Base-by-base conservation (phyloP, 2,797 vertebrate species). In the Sebastes oblongus region DNA sequence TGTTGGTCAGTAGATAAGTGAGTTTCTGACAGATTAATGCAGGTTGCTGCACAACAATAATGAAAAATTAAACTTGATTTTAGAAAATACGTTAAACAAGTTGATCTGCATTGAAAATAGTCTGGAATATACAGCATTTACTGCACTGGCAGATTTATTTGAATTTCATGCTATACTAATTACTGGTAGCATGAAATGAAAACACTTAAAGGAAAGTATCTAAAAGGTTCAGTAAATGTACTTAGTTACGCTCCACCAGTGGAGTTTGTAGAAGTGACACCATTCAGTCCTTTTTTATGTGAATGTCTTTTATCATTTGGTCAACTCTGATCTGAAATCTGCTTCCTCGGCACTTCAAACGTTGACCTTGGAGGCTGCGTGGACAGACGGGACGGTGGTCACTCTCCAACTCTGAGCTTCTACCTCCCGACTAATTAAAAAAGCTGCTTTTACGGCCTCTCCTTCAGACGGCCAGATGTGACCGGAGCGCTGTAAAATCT, bases 381-480 rank as follows among this genome's bases (percentile, higher is more conserved):
- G 78, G 75, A 54, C 74, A 20, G 81, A 60, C 69, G 4, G 75
- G 81, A 29, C 66, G 60, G 68, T 61, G 89, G 78, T 83, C 81
- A 61, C 77, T 80, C 77, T 60, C 66, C 59, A 42, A 16, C 76
- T 68, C 62, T 1, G 8, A 85, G 85, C 89, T 77, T 70, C 83
- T 25, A 59, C 81, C 83, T 82, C 72, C 61, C 5, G 0, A 84
- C 88, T 92, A 84, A 92, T 91, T 93, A 90, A 90, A 85, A 82
- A 68, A 75, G 80, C 52, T 58, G 81, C 54, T 84, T 94, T 93
- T 88, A 93, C 80, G 66, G 83, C 69, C 42, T 81, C 83, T 46
- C 42, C 77, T 83, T 89, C 91, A 91, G 91, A 84, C 80, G 80
- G 81, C 89, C 91, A 93, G 86, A 89, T 90, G 91, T 89, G 86